Percentiles rank a stretch among this genome's conserved stretches.
Evolutionary conservation across 2,888 invertebrate species (phyloP).

Genomic region (Byasa hedistus): DNA sequence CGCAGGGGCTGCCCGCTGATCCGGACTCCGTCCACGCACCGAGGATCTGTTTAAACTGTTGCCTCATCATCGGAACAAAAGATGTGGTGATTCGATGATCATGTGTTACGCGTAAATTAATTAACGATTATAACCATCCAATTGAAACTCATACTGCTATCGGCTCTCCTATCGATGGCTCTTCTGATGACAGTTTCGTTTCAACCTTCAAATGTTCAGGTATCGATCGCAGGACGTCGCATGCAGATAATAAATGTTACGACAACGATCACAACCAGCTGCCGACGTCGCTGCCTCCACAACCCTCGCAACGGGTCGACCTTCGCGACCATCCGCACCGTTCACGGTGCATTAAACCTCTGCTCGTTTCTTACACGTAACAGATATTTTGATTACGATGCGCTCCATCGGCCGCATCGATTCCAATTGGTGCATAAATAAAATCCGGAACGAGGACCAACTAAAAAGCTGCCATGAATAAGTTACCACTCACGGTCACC

Average conservation of each 20-base stretch:
- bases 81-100: too few relatives aligned
- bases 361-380: constrained; percentile 15
- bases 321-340: constrained; percentile 8
- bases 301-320: constrained; percentile 10
- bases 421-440: constrained; percentile 29
- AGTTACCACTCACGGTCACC: constrained; percentile 25
- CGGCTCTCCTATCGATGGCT: neutral
- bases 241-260: constrained; percentile 14
- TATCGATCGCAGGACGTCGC: constrained; percentile 23
- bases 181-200: constrained; percentile 2
- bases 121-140: too few relatives aligned
- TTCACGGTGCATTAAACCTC: constrained; percentile 12
- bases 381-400: constrained; percentile 18
- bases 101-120: too few relatives aligned
- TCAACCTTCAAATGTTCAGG: constrained; percentile 4
- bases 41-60: constrained; percentile 22
- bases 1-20: constrained; percentile 58
- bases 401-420: constrained; percentile 25
- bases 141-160: too few relatives aligned
- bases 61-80: too few relatives aligned
- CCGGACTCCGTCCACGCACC: constrained; percentile 68
- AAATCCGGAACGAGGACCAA: constrained; percentile 28
- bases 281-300: constrained; percentile 2
- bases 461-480: constrained; percentile 30
- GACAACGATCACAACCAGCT: constrained; percentile 9